Evolutionary conservation across 2,113 vertebrate genomes (phyloP), one percentile per base, ranked within the genome.

Genomic region (Sinocyclocheilus grahami): DNA sequence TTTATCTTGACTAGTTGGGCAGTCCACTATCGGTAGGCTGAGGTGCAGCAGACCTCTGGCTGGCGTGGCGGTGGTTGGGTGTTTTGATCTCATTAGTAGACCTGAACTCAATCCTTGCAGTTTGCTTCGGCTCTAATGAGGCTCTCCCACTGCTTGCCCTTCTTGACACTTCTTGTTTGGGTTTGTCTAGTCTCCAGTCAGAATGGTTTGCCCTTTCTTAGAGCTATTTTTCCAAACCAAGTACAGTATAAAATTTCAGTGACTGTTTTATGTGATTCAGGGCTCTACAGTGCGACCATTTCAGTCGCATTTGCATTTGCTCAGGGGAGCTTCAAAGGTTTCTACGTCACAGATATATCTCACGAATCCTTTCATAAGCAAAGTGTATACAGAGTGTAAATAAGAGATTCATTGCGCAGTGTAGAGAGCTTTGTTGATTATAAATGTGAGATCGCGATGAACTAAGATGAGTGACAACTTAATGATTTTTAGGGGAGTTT

Each of bases 81-180:
- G 69, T 84, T 80, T 60, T 86, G 86, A 89, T 89, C 83, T 86
- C 84, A 87, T 89, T 87, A 86, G 58, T 63, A 84, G 63, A 79
- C 78, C 82, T 87, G 76, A 87, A 76, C 86, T 80, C 58, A 55
- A 83, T 82, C 42, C 71, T 51, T 51, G 30, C 78, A 67, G 48
- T 89, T 79, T 8, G 6, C 48, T 30, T 80, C 22, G 11, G 37
- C 79, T 89, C 78, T 87, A 89, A 89, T 89, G 86, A 89, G 76
- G 72, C 67, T 82, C 84, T 83, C 86, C 84, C 62, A 81, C 88
- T 69, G 88, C 79, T 82, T 84, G 80, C 62, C 84, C 80, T 82
- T 84, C 75, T 33, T 79, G 42, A 79, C 79, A 51, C 46, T 77
- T 85, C 48, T 78, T 85, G 86, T 85, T 86, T 85, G 51, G 67